Evolutionary conservation across 2,113 vertebrate species (phyloP).

Genomic region (Caretta caretta): DNA sequence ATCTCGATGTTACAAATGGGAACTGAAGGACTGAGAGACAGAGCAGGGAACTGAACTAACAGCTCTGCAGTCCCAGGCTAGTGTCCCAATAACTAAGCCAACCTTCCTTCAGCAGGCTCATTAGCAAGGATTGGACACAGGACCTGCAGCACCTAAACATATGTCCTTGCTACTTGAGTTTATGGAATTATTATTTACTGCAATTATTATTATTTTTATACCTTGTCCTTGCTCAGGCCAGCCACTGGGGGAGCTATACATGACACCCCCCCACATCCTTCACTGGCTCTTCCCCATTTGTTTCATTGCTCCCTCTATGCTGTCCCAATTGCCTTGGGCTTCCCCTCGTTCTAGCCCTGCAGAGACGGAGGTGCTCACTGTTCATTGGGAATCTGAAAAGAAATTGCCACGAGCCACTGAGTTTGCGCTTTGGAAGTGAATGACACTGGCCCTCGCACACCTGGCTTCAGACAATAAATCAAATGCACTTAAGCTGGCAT

Average conservation of each 20-base stretch:
- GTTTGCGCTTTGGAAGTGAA: conserved; percentile 59
- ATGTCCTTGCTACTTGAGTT: neutral
- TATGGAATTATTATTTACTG: neutral
- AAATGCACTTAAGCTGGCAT: conserved; percentile 75
- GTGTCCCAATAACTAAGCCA: neutral
- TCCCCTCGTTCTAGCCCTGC: neutral
- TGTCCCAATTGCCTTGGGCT: conserved; percentile 12
- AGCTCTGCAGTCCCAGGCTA: neutral
- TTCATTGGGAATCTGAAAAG: conserved; percentile 57
- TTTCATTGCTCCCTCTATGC: neutral
- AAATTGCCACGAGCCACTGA: conserved; percentile 40
- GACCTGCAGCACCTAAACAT: fast-evolving
- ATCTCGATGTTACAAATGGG: neutral
- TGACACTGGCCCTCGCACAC: conserved; percentile 51
- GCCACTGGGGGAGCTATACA: neutral
- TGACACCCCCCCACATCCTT: neutral
- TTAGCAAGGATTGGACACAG: neutral
- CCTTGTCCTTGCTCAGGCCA: neutral
- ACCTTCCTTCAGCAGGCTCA: neutral
- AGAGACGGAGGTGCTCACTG: conserved; percentile 35
- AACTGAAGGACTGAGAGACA: neutral
- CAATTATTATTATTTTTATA: too few species aligned
- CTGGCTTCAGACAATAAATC: conserved; percentile 74
- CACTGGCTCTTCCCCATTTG: neutral
- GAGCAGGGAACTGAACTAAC: neutral